Conservation (phyloP, 2,888 invertebrate species). For the Electrophaes corylata region DNA sequence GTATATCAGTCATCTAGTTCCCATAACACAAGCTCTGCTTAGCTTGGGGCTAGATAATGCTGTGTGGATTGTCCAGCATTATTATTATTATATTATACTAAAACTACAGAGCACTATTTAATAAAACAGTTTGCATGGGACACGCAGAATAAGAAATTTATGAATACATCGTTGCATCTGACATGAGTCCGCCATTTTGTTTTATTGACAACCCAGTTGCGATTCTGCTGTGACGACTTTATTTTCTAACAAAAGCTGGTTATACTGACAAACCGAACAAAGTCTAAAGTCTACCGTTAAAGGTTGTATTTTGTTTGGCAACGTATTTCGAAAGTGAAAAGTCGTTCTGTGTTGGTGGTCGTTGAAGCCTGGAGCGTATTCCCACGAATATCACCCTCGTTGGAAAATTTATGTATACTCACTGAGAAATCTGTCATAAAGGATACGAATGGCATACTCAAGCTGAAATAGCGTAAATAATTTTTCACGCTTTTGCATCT, state of each 20-base stretch:
- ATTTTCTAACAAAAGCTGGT: slow-evolving; percentile 63
- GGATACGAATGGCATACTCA: slow-evolving; percentile 74
- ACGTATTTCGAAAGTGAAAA: slow-evolving; percentile 75
- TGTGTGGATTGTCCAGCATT: neutral
- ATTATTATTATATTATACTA: no score
- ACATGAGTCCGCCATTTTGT: slow-evolving; percentile 62
- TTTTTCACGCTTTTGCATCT: slow-evolving; percentile 65
- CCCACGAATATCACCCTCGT: slow-evolving; percentile 78
- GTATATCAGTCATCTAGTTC: no score
- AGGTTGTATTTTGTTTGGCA: slow-evolving; percentile 49
- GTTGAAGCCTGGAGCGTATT: slow-evolving; percentile 68
- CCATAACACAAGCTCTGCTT: no score
- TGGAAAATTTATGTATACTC: slow-evolving; percentile 83
- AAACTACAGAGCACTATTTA: no score
- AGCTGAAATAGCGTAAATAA: slow-evolving; percentile 80
- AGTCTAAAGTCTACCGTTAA: slow-evolving; percentile 39
- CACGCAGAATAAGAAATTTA: neutral
- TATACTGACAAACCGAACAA: slow-evolving; percentile 35
- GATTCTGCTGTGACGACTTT: slow-evolving; percentile 75
- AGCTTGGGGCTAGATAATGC: no score
- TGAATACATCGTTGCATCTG: neutral
- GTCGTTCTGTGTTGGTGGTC: slow-evolving; percentile 79
- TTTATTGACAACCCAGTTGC: slow-evolving; percentile 68
- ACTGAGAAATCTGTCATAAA: slow-evolving; percentile 83
- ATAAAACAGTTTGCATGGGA: neutral